These are phyloP conservation scores for Papilio helenus DNA, from an alignment of 1,140 invertebrate genomes.

Conservation along the genomic window DNA sequence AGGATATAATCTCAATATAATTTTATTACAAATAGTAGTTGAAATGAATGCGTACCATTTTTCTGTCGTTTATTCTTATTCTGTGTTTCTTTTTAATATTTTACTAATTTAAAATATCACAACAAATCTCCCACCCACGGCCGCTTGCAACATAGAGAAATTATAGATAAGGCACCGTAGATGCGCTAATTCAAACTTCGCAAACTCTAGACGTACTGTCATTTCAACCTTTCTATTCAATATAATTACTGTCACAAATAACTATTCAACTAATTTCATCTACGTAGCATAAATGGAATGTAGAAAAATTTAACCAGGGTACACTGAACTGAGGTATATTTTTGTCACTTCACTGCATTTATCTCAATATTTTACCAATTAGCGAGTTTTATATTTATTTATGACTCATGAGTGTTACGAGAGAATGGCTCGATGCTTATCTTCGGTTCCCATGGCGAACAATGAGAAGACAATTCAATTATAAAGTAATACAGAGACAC, in stretches of 20 bases:
- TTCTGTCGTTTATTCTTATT: slow-evolving; percentile 49
- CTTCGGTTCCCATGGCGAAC: slow-evolving; percentile 29
- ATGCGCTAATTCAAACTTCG: slow-evolving; percentile 68
- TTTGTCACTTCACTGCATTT: background rate
- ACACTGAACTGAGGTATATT: slow-evolving; percentile 10
- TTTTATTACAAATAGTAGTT: background rate
- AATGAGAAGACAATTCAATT: slow-evolving; percentile 20
- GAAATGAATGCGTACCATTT: slow-evolving; percentile 58
- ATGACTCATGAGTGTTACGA: slow-evolving; percentile 2
- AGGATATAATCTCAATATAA: background rate
- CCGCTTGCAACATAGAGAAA: slow-evolving; percentile 60
- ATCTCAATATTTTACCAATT: background rate
- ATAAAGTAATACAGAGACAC: slow-evolving; percentile 22
- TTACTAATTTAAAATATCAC: slow-evolving; percentile 61
- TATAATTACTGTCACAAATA: slow-evolving; percentile 29
- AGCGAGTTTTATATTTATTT: slow-evolving; percentile 5
- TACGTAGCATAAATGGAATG: background rate
- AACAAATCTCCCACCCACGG: slow-evolving; percentile 71
- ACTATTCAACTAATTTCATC: background rate
- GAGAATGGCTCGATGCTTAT: slow-evolving; percentile 27
- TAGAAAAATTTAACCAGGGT: background rate
- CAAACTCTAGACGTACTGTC: slow-evolving; percentile 39
- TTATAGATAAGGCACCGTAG: slow-evolving; percentile 48
- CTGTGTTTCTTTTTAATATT: slow-evolving; percentile 50
- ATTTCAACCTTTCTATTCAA: slow-evolving; percentile 28